Base-by-base conservation (phyloP, 2,888 invertebrate genomes). In the Megaustenia siamemsis region DNA sequence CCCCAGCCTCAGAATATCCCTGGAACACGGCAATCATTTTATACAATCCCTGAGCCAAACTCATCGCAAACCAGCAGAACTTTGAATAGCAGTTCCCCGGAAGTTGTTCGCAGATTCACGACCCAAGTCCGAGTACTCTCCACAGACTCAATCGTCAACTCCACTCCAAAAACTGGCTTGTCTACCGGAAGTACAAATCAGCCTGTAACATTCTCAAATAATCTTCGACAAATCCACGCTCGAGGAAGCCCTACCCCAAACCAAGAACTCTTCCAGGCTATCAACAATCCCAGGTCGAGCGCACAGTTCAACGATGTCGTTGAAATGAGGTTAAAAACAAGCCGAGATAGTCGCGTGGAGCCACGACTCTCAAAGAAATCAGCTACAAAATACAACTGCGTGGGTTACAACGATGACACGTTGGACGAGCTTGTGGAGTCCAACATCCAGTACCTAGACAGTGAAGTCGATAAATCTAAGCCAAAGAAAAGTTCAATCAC, bases 351-450 rank as follows among this genome's bases (percentile, higher is more conserved):
- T 35, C 86, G 85, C n/a, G 53, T 75, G 63, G 86, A 86, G n/a
- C 86, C 84, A 60, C 71, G 6, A 21, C 83, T 81, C 21, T 68
- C 76, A 32, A 80, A 84, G 32, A 69, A 43, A 18, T 35, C 24
- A 18, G 18, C 60, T 28, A n/a, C 73, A 24, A 82, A 73, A 53
- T 68, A 71, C 4, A 35, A 49, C 28, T 40, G 40, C 0, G 76
- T 73, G 1, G 80, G 45, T 1, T 45, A 56, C 8, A 90, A 90
- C 82, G 90, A 90, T 18, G 92, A 92, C 86, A 92, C 92, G 0
- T 80, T 92, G n/a, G 92, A 92, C 80, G 92, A 92, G 40, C 84
- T 92, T 4, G 89, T 92, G 28, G 91, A 91, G 83, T 92, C 92
- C 18, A 92, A 92, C 75, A 92, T 91, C 75, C 91, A 91, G 80